phyloP scores from a whole-genome alignment of 2,888 invertebrate genomes.

The Metallyticus violacea region DNA sequence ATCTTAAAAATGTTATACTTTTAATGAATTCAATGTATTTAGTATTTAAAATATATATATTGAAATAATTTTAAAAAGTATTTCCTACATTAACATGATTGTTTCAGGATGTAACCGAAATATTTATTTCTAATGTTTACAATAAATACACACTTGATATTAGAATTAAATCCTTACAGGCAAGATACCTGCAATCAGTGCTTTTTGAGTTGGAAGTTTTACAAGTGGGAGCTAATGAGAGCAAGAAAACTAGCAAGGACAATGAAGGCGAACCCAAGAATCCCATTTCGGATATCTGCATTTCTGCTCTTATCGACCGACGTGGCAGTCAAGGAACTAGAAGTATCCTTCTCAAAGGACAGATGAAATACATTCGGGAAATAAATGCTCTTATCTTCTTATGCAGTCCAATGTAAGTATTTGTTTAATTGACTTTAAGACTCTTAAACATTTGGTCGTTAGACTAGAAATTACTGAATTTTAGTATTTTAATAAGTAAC shows the following conservation, averaged over 20 bases:
- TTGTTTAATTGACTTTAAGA: too few species aligned
- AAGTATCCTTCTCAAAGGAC: constrained; percentile 78
- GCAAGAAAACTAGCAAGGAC: background rate
- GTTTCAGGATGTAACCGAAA: background rate
- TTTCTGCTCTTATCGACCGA: constrained; percentile 42
- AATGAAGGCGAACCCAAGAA: background rate
- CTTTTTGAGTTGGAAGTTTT: constrained; percentile 81
- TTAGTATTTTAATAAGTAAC: too few species aligned
- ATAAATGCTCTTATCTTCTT: constrained; percentile 79
- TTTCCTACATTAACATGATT: too few species aligned
- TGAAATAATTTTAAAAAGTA: too few species aligned
- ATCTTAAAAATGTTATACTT: too few species aligned
- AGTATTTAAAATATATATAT: too few species aligned
- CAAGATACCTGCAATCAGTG: constrained; percentile 75
- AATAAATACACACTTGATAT: too few species aligned
- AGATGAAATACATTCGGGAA: constrained; percentile 78
- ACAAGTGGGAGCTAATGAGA: constrained; percentile 43
- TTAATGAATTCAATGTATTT: too few species aligned
- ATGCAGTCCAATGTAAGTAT: constrained; percentile 82
- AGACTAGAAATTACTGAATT: too few species aligned
- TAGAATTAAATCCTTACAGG: constrained; percentile 49
- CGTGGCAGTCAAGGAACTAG: constrained; percentile 64
- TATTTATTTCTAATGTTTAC: too few species aligned
- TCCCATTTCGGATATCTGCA: background rate
- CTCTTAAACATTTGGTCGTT: too few species aligned